Evolutionary conservation across 1,140 invertebrate genomes (phyloP).

Genomic region (Lucilia sericata): DNA sequence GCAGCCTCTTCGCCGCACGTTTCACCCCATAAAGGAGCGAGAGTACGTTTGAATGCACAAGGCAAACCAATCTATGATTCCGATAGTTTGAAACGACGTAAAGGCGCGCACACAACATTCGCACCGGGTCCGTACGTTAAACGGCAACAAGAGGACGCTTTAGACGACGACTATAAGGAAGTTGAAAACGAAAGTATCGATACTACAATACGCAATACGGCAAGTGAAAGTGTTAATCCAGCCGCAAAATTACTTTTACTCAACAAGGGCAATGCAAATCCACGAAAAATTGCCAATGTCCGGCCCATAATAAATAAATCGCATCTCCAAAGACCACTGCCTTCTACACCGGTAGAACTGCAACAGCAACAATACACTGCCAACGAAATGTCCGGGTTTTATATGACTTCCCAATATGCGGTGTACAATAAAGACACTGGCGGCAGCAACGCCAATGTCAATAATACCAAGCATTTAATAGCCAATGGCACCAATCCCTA

Average conservation of each 20-base stretch:
- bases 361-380: slow-evolving; percentile 44
- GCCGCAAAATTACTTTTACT: slow-evolving; percentile 59
- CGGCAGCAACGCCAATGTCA: slow-evolving; percentile 9
- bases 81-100: slow-evolving; percentile 84
- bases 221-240: slow-evolving; percentile 41
- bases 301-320: slow-evolving; percentile 60
- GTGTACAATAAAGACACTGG: slow-evolving; percentile 20
- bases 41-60: slow-evolving; percentile 87
- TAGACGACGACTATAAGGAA: not conserved
- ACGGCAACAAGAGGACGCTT: slow-evolving; percentile 41
- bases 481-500: slow-evolving; percentile 65
- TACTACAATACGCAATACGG: slow-evolving; percentile 45
- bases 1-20: slow-evolving; percentile 50
- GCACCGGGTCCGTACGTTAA: slow-evolving; percentile 84
- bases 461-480: slow-evolving; percentile 55
- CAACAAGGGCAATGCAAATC: slow-evolving; percentile 54
- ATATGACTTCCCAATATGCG: slow-evolving; percentile 26
- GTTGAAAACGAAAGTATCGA: slow-evolving; percentile 37
- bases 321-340: slow-evolving; percentile 48
- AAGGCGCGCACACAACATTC: slow-evolving; percentile 85
- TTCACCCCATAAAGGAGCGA: slow-evolving; percentile 73
- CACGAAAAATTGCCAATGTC: slow-evolving; percentile 65
- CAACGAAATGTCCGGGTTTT: slow-evolving; percentile 43
- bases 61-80: slow-evolving; percentile 92
- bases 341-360: slow-evolving; percentile 39